Base-by-base conservation (phyloP, 1,140 invertebrate species). In the Papilio helenus region DNA sequence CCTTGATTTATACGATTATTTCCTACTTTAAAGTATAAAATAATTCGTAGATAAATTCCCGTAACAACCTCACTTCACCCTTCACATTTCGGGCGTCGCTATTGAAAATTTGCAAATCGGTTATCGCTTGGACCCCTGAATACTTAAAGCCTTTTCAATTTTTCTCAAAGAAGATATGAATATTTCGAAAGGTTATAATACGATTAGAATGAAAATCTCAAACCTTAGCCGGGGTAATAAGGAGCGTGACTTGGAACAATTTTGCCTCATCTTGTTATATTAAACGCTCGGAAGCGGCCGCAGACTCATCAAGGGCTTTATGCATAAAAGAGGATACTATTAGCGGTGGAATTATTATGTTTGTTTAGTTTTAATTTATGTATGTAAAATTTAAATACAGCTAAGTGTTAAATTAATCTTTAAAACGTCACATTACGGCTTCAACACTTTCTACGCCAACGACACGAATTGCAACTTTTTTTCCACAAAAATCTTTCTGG, bases 151-250 rank as follows among this genome's bases (percentile, higher is more conserved):
- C 80, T 85, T 87, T 87, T 85, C 81, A 84, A 84, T 87, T 87
- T 89, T 83, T 86, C 82, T 82, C 68, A 73, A 80, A 79, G 80
- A 83, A 87, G 84, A 89, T 85, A 86, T 86, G 87, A 91, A 90
- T 90, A 88, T 87, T 88, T 87, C 83, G 84, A 81, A 87, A 86
- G 87, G 89, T 87, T 88, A 89, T 89, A 90, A 93, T 89, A 84
- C 87, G 88, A 91, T 93, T 92, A 92, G 86, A 90, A 86, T 85
- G 86, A 91, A 92, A 91, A 91, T 89, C 82, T 89, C 85, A 88
- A 89, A 87, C 86, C 84, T 85, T 86, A 80, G 74, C 79, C 44
- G 79, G 82, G 85, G 89, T 92, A 92, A 93, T 93, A 92, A 92
- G 86, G 79, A 86, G 89, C 90, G 87, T 93, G 91, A 93, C 89